These are phyloP conservation scores for Anthophora plumipes DNA, from an alignment of 2,888 invertebrate genomes.

Conservation along the genomic window DNA sequence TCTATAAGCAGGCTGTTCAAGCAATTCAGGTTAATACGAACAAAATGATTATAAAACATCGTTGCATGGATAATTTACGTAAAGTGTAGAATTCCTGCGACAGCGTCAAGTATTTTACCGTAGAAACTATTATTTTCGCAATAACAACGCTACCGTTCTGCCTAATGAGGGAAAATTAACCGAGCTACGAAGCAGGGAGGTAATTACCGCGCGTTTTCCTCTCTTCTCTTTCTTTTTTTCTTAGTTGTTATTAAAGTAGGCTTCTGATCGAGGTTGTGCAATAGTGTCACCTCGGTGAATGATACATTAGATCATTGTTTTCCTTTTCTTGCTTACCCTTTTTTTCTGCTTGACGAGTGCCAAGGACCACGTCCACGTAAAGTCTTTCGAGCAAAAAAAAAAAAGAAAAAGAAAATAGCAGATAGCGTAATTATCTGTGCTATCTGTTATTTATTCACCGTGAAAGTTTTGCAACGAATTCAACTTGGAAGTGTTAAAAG, in stretches of 20 bases:
- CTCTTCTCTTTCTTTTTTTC: not conserved
- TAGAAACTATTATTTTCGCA: too few relatives aligned
- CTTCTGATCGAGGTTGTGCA: not conserved
- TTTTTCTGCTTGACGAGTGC: slow-evolving; percentile 17
- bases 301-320: slow-evolving; percentile 13
- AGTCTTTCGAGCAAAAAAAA: not conserved
- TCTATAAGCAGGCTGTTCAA: too few relatives aligned
- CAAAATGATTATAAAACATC: too few relatives aligned
- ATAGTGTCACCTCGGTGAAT: not conserved
- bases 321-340: not conserved
- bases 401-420: too few relatives aligned
- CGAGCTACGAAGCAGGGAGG: not conserved
- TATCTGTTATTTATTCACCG: not conserved
- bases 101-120: too few relatives aligned
- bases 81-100: too few relatives aligned
- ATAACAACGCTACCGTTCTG: too few relatives aligned
- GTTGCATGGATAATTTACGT: too few relatives aligned
- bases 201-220: slow-evolving; percentile 8
- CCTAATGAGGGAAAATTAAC: not conserved
- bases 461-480: not conserved
- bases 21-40: too few relatives aligned
- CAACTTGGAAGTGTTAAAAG: not conserved
- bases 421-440: not conserved
- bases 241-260: not conserved
- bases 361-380: not conserved